Evolutionary conservation across 1,140 invertebrate species (phyloP).

Genomic region (Delia radicum): DNA sequence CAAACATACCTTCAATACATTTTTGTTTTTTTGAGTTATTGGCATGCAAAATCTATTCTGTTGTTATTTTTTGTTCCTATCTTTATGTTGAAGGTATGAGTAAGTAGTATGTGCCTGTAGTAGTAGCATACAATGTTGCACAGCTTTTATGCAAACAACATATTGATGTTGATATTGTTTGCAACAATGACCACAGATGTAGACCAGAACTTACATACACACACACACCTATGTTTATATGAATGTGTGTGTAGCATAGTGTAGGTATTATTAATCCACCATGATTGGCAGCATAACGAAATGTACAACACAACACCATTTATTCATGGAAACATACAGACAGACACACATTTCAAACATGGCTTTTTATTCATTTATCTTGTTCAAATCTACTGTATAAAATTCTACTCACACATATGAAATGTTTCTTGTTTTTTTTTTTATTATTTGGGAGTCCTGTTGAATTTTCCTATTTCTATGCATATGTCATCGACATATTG

Average conservation of each 20-base stretch:
- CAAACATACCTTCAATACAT: background rate
- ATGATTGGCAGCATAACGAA: conserved; percentile 23
- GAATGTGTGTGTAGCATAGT: background rate
- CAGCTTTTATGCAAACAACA: conserved; percentile 23
- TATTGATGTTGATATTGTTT: conserved; percentile 22
- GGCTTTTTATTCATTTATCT: conserved; percentile 23
- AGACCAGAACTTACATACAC: conserved; percentile 1
- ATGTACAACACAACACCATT: conserved; percentile 19
- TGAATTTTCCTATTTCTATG: background rate
- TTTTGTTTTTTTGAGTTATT: background rate
- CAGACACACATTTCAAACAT: conserved; percentile 10
- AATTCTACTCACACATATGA: background rate
- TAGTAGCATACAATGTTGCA: conserved; percentile 4
- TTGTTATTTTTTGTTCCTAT: background rate
- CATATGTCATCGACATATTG: conserved; percentile 18
- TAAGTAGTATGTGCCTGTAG: background rate
- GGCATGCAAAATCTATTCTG: conserved; percentile 18
- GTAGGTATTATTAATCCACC: conserved; percentile 13
- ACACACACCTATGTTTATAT: background rate
- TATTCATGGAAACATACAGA: background rate
- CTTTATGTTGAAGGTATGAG: too few species aligned
- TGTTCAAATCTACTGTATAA: conserved; percentile 16
- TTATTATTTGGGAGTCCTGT: too few species aligned
- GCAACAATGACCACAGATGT: conserved; percentile 15
- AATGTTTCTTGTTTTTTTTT: too few species aligned